Percentiles rank a stretch among this genome's conserved stretches.
Evolutionary conservation across 2,113 vertebrate species (phyloP).

Genomic region (Bothrops jararaca): DNA sequence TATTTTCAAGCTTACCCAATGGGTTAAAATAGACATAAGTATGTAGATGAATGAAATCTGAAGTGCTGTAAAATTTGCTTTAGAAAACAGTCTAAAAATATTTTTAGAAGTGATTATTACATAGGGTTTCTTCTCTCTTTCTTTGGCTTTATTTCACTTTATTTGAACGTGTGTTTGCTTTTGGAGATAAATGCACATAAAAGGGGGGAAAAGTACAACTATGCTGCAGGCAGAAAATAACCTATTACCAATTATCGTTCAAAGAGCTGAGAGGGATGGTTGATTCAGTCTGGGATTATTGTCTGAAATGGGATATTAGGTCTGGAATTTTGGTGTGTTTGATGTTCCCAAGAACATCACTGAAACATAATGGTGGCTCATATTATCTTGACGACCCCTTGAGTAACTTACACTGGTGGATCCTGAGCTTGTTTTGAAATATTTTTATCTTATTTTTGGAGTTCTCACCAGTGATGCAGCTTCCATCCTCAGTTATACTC

Average conservation of each 20-base stretch:
- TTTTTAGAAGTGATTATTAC: constrained; percentile 7
- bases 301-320: not conserved
- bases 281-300: not conserved
- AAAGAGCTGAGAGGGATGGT: not conserved
- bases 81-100: constrained; percentile 24
- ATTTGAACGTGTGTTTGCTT: not conserved
- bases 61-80: constrained; percentile 1
- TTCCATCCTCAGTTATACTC: not conserved
- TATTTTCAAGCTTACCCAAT: constrained; percentile 33
- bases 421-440: not conserved
- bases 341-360: not conserved
- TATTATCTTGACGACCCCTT: not conserved
- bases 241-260: not conserved
- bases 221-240: not conserved
- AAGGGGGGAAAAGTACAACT: not conserved
- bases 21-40: constrained; percentile 29
- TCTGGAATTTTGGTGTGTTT: not conserved
- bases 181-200: not conserved
- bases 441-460: not conserved
- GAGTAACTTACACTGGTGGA: not conserved
- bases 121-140: not conserved
- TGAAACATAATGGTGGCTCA: not conserved
- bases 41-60: constrained; percentile 24
- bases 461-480: not conserved
- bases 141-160: not conserved